A percentile compares a stretch with the other conserved stretches of the same genome.
These are phyloP conservation scores for Perodicticus potto DNA, from an alignment of 2,797 vertebrate genomes.

Conservation along the genomic window DNA sequence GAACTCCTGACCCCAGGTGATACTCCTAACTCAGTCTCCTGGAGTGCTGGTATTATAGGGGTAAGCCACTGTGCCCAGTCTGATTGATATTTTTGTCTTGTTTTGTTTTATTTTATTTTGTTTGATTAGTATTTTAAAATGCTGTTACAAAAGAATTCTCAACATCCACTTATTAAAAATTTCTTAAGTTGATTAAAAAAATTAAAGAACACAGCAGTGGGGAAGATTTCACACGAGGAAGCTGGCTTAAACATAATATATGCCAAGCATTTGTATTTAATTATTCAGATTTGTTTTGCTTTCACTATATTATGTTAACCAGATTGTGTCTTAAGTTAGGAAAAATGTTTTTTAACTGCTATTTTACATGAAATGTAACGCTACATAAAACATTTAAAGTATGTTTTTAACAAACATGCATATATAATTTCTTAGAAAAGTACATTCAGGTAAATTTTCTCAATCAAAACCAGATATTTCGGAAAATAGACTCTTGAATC, in stretches of 20 bases:
- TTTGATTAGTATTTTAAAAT: constrained; percentile 49
- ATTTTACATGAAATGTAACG: constrained; percentile 57
- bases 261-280: constrained; percentile 18
- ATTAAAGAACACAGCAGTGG: not conserved
- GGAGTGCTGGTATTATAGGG: too few species aligned
- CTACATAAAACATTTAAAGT: constrained; percentile 61
- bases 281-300: constrained; percentile 64
- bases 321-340: constrained; percentile 56
- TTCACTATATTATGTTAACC: constrained; percentile 50
- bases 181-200: constrained; percentile 47
- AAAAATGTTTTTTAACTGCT: constrained; percentile 62
- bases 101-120: not conserved
- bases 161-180: constrained; percentile 30
- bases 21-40: too few species aligned
- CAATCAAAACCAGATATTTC: constrained; percentile 55
- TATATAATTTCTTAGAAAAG: constrained; percentile 64
- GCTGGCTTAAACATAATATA: constrained; percentile 35
- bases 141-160: constrained; percentile 27
- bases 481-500: constrained; percentile 57
- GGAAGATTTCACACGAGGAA: constrained; percentile 53
- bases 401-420: constrained; percentile 59
- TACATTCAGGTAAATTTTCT: constrained; percentile 59
- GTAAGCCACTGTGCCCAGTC: too few species aligned
- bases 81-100: not conserved
- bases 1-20: too few species aligned